Evolutionary conservation across 2,888 invertebrate species (phyloP), one percentile per base, ranked within the genome.

Genomic region (Anorthoa munda): DNA sequence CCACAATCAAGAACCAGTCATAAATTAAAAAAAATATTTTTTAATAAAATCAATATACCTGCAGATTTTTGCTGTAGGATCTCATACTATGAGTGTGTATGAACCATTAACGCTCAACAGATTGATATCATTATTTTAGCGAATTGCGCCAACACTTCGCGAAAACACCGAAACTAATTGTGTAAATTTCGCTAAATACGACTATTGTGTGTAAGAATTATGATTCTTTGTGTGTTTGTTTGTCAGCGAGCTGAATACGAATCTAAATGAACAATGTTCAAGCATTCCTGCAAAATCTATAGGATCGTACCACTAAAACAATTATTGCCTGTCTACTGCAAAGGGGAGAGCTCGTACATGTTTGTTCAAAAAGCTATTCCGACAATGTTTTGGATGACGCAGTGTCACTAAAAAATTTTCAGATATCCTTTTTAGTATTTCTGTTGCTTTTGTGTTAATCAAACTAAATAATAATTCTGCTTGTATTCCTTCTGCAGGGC

Each of bases 151-250:
- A 53, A 68, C 79, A 79, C 71, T 75, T 78, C 63, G 75, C 86
- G 56, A 86, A 72, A 69, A 81, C 77, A 87, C 87, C 86, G 86
- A 78, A 58, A 77, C 86, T 58, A 87, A 87, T 86, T 79, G 86
- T 72, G 58, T 63, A 78, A 82, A 79, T 80, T 84, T 79, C 61
- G 75, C 72, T 66, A 64, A 75, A 75, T 80, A 75, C 55, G 63
- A 75, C 59, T 56, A 59, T 72, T 66, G 21, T 65, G 17, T 59
- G 26, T 63, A 21, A 3, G 56, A 72, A 5, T 15, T 12, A 9
- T 1, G 0, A 18, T 7, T 18, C 0, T 50, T 17, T 39, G 68
- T 75, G 0, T 23, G 64, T 66, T 18, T 61, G 65, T 76, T 50
- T 45, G 26, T 63, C 26, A 4, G 21, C 1, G 1, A 26, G 26